Base-by-base conservation (phyloP, 2,797 vertebrate genomes). In the Sebastes itinus region DNA sequence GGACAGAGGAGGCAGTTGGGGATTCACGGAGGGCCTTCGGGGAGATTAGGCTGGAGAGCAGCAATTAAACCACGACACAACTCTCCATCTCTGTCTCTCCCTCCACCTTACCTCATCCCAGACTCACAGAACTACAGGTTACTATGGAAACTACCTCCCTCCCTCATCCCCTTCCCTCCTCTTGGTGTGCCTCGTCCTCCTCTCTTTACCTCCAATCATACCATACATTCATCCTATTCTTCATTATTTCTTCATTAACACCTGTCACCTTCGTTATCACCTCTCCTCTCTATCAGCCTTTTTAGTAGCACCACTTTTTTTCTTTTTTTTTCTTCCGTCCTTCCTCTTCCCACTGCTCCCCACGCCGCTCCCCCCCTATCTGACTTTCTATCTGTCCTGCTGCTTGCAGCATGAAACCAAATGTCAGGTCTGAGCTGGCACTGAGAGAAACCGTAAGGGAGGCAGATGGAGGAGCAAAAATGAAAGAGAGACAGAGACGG, bases 131-230 rank as follows among this genome's bases (percentile, higher is more conserved):
- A 80, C 82, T 75, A 83, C 64, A 74, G 66, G 92, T 93, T 91
- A 75, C 92, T 80, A 93, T 92, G 87, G 92, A 89, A 91, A 93
- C 92, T 82, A 30, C 78, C 22, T 73, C 61, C 42, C 64, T 75
- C 77, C 66, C 75, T 27, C 23, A 9, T 78, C 55, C 52, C 75
- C 73, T 49, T 52, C 55, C 62, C 35, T 77, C 64, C 55, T 74
- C 69, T 67, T 28, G 54, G 54, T 81, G n/a, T 83, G 22, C 78
- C 35, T 67, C 32, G 32, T 14, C 18, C 25, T 73, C 59, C 22
- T 70, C 68, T 67, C 61, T 69, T 77, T 23, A 65, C 67, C 58
- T 78, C 60, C 22, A 10, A 27, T 72, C 66, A 52, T 10, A 68
- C 8, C 68, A 20, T 12, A 13, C 61, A 60, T 62, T 63, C 77